Conservation (phyloP, 2,113 vertebrate species). For the Cisticola juncidis region DNA sequence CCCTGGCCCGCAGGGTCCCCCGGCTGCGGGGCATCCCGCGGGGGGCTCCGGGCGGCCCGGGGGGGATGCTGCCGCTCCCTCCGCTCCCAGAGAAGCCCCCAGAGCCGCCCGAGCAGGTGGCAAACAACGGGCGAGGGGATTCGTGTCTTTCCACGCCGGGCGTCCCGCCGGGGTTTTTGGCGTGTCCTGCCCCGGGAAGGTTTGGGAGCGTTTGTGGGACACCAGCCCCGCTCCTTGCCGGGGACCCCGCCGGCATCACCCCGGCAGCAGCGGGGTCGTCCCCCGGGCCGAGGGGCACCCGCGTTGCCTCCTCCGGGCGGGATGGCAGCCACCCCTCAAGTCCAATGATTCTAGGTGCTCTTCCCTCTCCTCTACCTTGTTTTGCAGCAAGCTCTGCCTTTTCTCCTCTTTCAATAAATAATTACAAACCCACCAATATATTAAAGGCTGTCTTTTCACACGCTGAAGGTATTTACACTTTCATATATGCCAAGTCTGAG, state of each 20-base stretch:
- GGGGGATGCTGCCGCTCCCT: background rate
- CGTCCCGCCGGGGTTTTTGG: background rate
- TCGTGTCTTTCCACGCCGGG: background rate
- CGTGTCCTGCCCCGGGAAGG: background rate
- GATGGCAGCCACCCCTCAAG: background rate
- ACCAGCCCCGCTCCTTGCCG: accelerated
- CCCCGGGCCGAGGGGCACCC: background rate
- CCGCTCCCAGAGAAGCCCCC: accelerated
- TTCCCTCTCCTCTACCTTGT: background rate
- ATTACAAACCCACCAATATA: background rate
- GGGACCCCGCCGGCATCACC: accelerated
- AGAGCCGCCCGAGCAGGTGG: background rate
- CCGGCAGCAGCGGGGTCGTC: background rate
- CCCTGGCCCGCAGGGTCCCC: background rate
- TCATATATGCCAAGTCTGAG: background rate
- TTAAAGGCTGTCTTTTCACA: constrained; percentile 21
- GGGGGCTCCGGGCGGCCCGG: too few relatives aligned
- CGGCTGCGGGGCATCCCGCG: background rate
- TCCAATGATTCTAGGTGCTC: background rate
- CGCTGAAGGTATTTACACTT: background rate
- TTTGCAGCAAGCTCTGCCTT: background rate
- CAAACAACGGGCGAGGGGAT: background rate
- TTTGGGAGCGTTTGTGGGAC: background rate
- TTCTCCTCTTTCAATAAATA: background rate
- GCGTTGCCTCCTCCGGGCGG: background rate